phyloP scores from a whole-genome alignment of 1,140 invertebrate genomes.

The Eumaeus atala region DNA sequence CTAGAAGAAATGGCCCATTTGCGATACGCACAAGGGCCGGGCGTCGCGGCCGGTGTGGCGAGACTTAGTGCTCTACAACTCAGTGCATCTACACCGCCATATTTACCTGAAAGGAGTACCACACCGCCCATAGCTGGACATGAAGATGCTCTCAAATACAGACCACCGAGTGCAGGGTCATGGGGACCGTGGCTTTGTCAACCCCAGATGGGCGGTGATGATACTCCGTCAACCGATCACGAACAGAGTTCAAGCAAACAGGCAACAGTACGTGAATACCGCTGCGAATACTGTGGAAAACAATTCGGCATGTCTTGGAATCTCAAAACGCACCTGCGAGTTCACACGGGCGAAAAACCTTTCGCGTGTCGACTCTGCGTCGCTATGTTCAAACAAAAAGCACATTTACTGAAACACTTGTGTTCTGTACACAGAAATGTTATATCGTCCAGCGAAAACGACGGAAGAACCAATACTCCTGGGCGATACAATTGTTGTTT shows the following conservation, averaged over 20 bases:
- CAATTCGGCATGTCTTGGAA: constrained; percentile 94
- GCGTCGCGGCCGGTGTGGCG: constrained; percentile 55
- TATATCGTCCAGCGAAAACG: constrained; percentile 82
- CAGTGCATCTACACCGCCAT: constrained; percentile 81
- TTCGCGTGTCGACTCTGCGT: constrained; percentile 90
- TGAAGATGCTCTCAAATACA: constrained; percentile 77
- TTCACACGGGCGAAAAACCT: constrained; percentile 90
- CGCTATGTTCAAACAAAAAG: constrained; percentile 92
- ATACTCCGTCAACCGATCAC: constrained; percentile 73
- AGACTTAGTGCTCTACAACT: constrained; percentile 75
- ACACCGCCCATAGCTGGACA: constrained; percentile 75
- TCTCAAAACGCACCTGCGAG: constrained; percentile 87
- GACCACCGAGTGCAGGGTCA: constrained; percentile 81
- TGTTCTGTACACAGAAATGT: constrained; percentile 90
- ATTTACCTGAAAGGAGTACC: constrained; percentile 76
- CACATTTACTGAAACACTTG: constrained; percentile 87
- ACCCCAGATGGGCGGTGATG: constrained; percentile 76
- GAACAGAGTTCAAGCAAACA: constrained; percentile 72
- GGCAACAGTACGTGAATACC: constrained; percentile 84
- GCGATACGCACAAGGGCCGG: constrained; percentile 64
- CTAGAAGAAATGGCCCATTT: constrained; percentile 77
- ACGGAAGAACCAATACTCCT: constrained; percentile 77
- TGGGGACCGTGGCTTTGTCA: constrained; percentile 84
- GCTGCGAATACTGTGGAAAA: constrained; percentile 90
- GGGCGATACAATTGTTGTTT: constrained; percentile 88